A percentile compares a stretch with the other conserved stretches of the same genome.
Conservation (phyloP, 2,888 invertebrate species). For the Neocrepidodera transversa region DNA sequence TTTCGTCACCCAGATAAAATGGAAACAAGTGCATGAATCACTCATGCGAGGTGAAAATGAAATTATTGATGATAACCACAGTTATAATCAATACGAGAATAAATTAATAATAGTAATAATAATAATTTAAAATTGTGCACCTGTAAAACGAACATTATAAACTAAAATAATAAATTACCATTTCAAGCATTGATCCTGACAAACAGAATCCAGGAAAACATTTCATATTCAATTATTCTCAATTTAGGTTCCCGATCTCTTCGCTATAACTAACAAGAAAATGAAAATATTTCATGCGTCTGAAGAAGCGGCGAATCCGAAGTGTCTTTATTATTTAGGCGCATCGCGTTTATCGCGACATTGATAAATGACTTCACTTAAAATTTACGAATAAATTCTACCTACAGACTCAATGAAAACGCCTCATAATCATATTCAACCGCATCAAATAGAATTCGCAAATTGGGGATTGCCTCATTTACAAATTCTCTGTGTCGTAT, state of each 20-base stretch:
- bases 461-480: slow-evolving; percentile 11
- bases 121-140: too few species aligned
- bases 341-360: slow-evolving; percentile 25
- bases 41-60: slow-evolving; percentile 35
- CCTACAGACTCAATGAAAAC: slow-evolving; percentile 14
- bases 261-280: slow-evolving; percentile 29
- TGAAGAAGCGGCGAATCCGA: slow-evolving; percentile 11
- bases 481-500: neutral
- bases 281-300: slow-evolving; percentile 32
- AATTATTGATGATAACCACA: slow-evolving; percentile 31
- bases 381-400: slow-evolving; percentile 19
- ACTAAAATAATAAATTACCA: neutral
- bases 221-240: slow-evolving; percentile 29
- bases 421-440: slow-evolving; percentile 15
- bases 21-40: slow-evolving; percentile 40
- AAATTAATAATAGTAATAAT: too few species aligned
- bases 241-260: slow-evolving; percentile 14
- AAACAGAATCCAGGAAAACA: slow-evolving; percentile 11
- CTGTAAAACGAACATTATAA: too few species aligned
- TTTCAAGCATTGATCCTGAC: neutral
- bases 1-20: slow-evolving; percentile 32
- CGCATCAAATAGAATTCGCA: slow-evolving; percentile 15
- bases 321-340: slow-evolving; percentile 31
- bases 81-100: too few species aligned
- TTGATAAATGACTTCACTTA: slow-evolving; percentile 29